Percentiles rank a stretch among this genome's conserved stretches.
phyloP scores from a whole-genome alignment of 2,888 invertebrate genomes.

The Tachina lurida region DNA sequence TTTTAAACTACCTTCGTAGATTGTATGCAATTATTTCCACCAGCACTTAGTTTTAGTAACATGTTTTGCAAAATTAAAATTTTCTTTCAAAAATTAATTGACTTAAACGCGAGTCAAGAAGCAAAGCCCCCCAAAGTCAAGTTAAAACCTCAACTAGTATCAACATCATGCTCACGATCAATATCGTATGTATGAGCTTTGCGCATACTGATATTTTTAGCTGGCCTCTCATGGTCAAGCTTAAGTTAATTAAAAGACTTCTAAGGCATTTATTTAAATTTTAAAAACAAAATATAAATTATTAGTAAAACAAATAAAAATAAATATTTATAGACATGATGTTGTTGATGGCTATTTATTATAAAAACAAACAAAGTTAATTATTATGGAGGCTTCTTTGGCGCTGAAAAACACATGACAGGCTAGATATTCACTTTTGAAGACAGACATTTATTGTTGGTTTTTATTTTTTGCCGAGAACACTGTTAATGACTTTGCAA shows the following conservation, averaged over 20 bases:
- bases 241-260: constrained; percentile 52
- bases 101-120: constrained; percentile 40
- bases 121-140: constrained; percentile 3
- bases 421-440: neutral
- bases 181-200: neutral
- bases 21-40: neutral
- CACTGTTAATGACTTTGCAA: constrained; percentile 46
- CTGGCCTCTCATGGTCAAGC: constrained; percentile 64
- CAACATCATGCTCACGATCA: neutral
- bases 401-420: neutral
- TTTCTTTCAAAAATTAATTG: constrained; percentile 35
- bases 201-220: neutral
- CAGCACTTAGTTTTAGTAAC: neutral
- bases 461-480: neutral
- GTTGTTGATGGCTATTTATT: neutral
- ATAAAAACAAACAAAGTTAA: neutral
- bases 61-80: neutral
- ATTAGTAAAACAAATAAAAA: constrained; percentile 18
- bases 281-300: constrained; percentile 19
- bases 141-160: constrained; percentile 11
- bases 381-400: constrained; percentile 9
- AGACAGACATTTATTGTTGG: neutral
- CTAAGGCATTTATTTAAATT: constrained; percentile 38
- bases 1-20: neutral
- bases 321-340: constrained; percentile 32